Evolutionary conservation across 2,888 invertebrate genomes (phyloP), one percentile per base, ranked within the genome.

Genomic region (Cordilura impudica): DNA sequence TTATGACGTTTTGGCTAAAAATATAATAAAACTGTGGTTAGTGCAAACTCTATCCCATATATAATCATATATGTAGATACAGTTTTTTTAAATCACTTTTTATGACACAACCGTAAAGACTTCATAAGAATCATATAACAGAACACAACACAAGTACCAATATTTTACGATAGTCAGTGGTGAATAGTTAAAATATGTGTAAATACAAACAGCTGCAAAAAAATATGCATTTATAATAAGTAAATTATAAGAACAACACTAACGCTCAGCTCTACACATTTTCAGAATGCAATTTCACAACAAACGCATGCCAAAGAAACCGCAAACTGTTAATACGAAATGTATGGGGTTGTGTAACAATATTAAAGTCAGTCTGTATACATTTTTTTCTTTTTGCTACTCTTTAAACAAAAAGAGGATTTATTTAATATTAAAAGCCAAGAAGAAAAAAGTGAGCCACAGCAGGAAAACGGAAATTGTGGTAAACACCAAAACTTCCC

Each of bases 391-490:
- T 5, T 16, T 2, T 6, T 21, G 21, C 29, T 35, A 18, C 35
- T 56, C 19, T 35, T 29, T 23, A 65, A 58, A 58, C n/a, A 65
- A 71, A 35, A 21, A 51, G 12, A 45, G 49, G 12, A 71, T 71
- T 66, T n/a, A n/a, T n/a, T n/a, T 71, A 51, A 70, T 76, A 60
- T 53, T 23, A 60, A 51, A 70, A 61, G 12, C 5, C 61, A 54
- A 21, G 39, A 39, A 47, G n/a, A 39, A 39, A 21, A 65, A 49
- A 49, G 7, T 14, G 56, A 53, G 31, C 10, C 26, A 70, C 39
- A 56, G 71, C 79, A 79, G 79, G 79, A 79, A 79, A 79, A 69
- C 71, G 79, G 79, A 79, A 79, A 75, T 79, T 79, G 79, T 75
- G 79, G 79, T 79, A 67, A 79, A 79, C 71, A 79, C 75, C 67